Evolutionary conservation across 2,113 vertebrate species (phyloP), one percentile per base, ranked within the genome.

Genomic region (Chamaetylas fuelleborni): DNA sequence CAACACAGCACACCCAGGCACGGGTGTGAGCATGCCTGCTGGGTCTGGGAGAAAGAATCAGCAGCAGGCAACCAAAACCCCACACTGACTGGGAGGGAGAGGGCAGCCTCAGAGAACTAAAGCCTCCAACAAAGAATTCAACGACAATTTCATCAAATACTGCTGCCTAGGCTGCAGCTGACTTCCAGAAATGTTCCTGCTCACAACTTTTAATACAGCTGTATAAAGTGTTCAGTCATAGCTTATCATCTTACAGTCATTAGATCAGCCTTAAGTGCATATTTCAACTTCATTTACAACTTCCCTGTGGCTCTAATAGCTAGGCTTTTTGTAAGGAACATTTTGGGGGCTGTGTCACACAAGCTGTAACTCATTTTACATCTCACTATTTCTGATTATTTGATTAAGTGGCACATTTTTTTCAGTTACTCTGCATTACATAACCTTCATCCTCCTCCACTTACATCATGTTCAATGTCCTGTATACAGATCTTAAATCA

Each of bases 11-110:
- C 34, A 48, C 9, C 2, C 1, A 7, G 36, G 26, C 48, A 43
- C 2, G 5, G 15, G 17, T 5, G 3, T 1, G 1, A 56, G 43
- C 20, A 19, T 0, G 0, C 0, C 23, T 6, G 11, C 69, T 47
- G 26, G 19, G 8, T 28, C 54, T 31, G 36, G 34, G 15, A 67
- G 31, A 50, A 50, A 20, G 5, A 13, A 36, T 7, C 5, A 26
- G 34, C 53, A 64, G n/a, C 14, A 66, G 42, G 48, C 36, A 60
- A 51, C 18, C 8, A 9, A 69, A 84, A n/a, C 17, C 24, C 25
- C 15, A 5, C 0, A 28, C 42, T 34, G 34, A 34, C 31, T 20
- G 18, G 14, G 7, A 83, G n/a, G 14, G 19, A 69, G 8, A 73
- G 10, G 38, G 38, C 36, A 94, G 57, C 6, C 19, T 22, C 6